Conservation (phyloP, 2,888 invertebrate genomes). For the Taphrorychus bicolor region DNA sequence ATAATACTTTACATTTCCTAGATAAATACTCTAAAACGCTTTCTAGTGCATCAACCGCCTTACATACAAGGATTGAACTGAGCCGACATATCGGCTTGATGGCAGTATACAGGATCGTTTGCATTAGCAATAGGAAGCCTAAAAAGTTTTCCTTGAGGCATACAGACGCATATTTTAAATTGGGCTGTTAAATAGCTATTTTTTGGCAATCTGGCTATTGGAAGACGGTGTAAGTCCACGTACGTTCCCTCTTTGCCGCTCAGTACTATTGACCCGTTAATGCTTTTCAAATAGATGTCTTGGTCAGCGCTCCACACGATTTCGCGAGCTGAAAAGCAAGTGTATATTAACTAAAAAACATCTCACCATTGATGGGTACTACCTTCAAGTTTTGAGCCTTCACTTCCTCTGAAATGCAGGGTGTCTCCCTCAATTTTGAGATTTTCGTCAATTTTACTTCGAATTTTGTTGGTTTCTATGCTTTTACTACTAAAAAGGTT, state of each 20-base stretch:
- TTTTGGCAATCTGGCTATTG: constrained; percentile 65
- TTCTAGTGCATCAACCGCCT: no score
- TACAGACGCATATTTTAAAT: constrained; percentile 89
- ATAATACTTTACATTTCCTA: no score
- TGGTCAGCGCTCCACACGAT: constrained; percentile 80
- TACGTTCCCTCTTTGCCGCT: constrained; percentile 74
- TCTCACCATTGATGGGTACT: no score
- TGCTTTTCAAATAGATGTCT: constrained; percentile 77
- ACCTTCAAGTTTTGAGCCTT: constrained; percentile 78
- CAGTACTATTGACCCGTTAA: constrained; percentile 76
- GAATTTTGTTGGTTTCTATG: constrained; percentile 74
- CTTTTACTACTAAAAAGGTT: constrained; percentile 70
- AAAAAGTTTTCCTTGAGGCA: constrained; percentile 87
- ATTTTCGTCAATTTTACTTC: constrained; percentile 74
- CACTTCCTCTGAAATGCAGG: constrained; percentile 77
- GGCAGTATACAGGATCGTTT: constrained; percentile 65
- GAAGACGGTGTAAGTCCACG: constrained; percentile 75
- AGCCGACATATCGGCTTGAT: constrained; percentile 65
- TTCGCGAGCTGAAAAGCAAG: constrained; percentile 58
- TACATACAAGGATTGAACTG: constrained; percentile 72
- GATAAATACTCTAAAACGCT: no score
- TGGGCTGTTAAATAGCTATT: constrained; percentile 63
- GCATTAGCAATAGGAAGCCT: constrained; percentile 74
- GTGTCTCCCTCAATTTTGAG: constrained; percentile 74
- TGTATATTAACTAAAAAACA: no score